phyloP scores from a whole-genome alignment of 2,113 vertebrate genomes.

The Camelus dromedarius region DNA sequence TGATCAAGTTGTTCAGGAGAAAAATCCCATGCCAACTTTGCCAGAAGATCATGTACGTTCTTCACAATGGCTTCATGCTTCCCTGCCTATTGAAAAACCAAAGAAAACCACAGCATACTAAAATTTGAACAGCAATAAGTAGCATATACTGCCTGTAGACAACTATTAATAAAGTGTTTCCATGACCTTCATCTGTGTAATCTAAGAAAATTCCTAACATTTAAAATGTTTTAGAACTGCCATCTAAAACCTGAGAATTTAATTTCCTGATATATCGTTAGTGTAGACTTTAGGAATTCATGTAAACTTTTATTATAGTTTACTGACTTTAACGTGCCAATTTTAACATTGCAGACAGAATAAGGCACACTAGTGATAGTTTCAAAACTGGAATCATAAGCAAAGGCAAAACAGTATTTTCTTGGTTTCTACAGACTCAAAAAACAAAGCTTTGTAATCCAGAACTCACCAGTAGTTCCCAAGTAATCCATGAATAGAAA shows the following conservation, averaged over 20 bases:
- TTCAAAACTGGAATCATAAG: neutral
- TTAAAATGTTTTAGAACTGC: conserved; percentile 41
- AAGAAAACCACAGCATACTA: conserved; percentile 30
- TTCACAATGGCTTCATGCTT: conserved; percentile 99
- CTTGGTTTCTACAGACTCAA: conserved; percentile 18
- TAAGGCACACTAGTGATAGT: neutral
- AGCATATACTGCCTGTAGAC: neutral
- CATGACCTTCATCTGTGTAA: neutral
- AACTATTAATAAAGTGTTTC: neutral
- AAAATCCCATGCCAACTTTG: conserved; percentile 99
- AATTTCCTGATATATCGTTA: neutral
- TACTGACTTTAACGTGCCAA: neutral
- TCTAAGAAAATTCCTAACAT: neutral
- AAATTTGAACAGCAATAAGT: conserved; percentile 33
- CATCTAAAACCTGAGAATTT: conserved; percentile 33
- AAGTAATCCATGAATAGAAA: neutral
- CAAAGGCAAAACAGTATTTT: conserved; percentile 38
- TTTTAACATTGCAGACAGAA: neutral
- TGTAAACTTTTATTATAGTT: neutral
- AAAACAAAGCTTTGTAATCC: neutral
- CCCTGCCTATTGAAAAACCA: conserved; percentile 91
- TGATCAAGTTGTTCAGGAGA: conserved; percentile 99
- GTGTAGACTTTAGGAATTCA: neutral
- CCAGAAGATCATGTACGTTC: conserved; percentile 98
- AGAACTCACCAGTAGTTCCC: neutral